Conservation (phyloP, 30 jellyfish, hydroid and myxozoan species). For the Sanderia malayensis region DNA sequence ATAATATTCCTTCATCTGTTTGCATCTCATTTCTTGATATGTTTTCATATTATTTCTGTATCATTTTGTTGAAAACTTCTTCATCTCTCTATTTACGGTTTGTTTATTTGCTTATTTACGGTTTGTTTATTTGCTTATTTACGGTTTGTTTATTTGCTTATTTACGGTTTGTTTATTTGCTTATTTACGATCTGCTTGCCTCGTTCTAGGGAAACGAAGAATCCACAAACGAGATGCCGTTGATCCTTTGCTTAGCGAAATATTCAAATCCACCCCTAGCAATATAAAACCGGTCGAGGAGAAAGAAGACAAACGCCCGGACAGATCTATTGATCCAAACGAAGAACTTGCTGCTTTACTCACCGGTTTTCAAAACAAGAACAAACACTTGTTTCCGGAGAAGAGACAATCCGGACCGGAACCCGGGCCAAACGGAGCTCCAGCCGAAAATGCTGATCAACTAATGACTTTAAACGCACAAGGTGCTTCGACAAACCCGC, state of each 20-base stretch:
- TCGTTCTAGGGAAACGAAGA: conserved; percentile 38
- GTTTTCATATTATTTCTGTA: no score
- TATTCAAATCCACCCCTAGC: conserved; percentile 53
- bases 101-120: no score
- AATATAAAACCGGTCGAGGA: conserved; percentile 12
- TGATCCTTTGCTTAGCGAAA: conserved; percentile 67
- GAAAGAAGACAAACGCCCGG: conserved; percentile 61
- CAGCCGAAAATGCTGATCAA: conserved; percentile 24
- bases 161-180: no score
- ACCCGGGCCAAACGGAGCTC: conserved; percentile 21
- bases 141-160: no score
- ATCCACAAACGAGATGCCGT: conserved; percentile 63
- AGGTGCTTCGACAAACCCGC: conserved; percentile 9
- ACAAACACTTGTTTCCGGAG: conserved; percentile 48
- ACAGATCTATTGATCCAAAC: conserved; percentile 57
- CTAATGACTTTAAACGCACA: conserved; percentile 9
- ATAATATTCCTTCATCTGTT: no score
- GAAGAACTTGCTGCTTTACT: conserved; percentile 69
- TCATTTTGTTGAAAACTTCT: no score
- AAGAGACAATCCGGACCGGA: conserved; percentile 63
- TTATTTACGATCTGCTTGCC: no score
- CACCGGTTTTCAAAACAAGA: conserved; percentile 45
- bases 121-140: no score
- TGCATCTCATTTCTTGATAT: no score
- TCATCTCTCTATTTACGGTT: no score